Conservation (phyloP, 2,797 vertebrate species). For the Centroberyx gerrardi region DNA sequence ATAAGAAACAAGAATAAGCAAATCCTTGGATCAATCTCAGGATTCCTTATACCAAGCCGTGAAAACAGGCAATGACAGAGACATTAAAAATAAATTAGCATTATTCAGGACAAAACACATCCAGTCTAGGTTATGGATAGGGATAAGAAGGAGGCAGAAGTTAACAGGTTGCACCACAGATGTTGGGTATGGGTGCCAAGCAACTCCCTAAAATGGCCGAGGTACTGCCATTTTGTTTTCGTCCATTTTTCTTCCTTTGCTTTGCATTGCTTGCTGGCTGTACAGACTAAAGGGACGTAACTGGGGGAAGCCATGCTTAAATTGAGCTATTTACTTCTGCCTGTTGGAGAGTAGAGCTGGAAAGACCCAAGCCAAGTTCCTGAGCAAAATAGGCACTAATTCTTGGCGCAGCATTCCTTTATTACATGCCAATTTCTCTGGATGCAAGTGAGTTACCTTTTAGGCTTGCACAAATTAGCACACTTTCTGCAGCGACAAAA, state of each 20-base stretch:
- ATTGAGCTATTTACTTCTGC: conserved; percentile 52
- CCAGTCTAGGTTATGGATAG: conserved; percentile 3
- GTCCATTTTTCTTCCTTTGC: conserved; percentile 45
- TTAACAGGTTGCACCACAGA: conserved; percentile 63
- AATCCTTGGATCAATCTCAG: not conserved
- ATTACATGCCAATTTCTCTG: conserved; percentile 43
- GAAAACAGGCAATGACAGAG: not conserved
- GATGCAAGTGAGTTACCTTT: conserved; percentile 53
- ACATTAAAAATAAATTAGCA: not conserved
- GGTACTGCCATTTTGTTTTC: conserved; percentile 85
- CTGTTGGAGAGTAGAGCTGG: conserved; percentile 43
- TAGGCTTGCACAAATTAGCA: conserved; percentile 47
- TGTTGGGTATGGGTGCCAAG: conserved; percentile 63
- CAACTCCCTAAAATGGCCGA: conserved; percentile 86
- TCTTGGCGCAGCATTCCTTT: conserved; percentile 50
- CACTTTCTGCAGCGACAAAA: not conserved
- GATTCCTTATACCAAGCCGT: not conserved
- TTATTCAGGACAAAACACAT: conserved; percentile 7
- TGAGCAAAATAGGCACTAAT: conserved; percentile 57
- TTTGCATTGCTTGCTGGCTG: conserved; percentile 55
- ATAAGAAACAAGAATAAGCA: not conserved
- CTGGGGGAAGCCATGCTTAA: conserved; percentile 51
- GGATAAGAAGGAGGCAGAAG: conserved; percentile 24
- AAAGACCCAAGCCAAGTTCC: conserved; percentile 31
- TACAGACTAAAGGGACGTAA: conserved; percentile 41